A percentile compares a stretch with the other conserved stretches of the same genome.
phyloP scores from a whole-genome alignment of 2,113 vertebrate species.

The Shinisaurus crocodilurus region DNA sequence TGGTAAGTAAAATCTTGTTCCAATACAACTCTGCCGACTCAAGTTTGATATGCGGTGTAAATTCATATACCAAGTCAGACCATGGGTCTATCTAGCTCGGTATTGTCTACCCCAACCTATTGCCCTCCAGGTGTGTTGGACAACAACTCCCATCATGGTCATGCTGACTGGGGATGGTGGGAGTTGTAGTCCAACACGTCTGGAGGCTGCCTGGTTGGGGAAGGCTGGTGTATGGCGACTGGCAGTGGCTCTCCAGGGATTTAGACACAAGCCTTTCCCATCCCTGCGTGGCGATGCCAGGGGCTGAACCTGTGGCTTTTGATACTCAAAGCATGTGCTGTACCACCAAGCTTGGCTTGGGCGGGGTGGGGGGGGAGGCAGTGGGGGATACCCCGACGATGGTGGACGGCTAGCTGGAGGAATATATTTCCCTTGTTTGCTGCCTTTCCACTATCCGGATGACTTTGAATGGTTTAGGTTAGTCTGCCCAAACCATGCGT shows the following conservation, averaged over 20 bases:
- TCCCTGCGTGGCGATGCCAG: not conserved
- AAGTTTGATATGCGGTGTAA: not conserved
- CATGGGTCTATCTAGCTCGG: not conserved
- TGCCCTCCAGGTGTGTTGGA: not conserved
- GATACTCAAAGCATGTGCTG: not conserved
- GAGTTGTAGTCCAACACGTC: too few relatives aligned
- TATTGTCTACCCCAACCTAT: not conserved
- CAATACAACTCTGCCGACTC: too few relatives aligned
- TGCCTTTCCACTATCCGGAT: not conserved
- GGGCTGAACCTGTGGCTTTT: too few relatives aligned
- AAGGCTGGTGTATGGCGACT: too few relatives aligned
- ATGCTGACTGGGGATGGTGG: not conserved
- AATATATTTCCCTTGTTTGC: not conserved
- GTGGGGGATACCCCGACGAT: not conserved
- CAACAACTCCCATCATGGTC: not conserved
- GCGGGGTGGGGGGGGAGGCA: too few relatives aligned
- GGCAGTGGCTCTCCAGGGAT: not conserved
- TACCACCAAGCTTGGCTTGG: too few relatives aligned
- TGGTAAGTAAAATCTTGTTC: slow-evolving; percentile 84
- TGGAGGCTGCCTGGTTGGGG: too few relatives aligned
- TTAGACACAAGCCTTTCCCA: not conserved
- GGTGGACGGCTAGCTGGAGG: not conserved
- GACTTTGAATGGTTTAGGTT: not conserved
- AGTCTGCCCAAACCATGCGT: not conserved
- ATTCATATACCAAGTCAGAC: not conserved